Evolutionary conservation across 2,113 vertebrate genomes (phyloP).

Genomic region (Calyptommatus sinebrachiatus): DNA sequence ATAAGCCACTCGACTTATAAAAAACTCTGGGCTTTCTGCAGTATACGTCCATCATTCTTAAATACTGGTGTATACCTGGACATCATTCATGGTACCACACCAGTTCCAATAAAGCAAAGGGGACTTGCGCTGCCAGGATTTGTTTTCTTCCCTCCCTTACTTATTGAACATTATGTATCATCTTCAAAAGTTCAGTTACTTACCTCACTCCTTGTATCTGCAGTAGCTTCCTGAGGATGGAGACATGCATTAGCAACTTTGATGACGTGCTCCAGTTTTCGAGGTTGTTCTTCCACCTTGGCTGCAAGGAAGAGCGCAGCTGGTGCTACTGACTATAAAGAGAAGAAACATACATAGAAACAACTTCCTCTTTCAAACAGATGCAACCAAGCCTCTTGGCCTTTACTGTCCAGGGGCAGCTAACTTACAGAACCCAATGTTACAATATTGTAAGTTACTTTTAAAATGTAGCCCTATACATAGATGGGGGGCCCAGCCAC

Average conservation of each 20-base stretch:
- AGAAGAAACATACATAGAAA: not conserved
- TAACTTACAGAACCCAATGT: not conserved
- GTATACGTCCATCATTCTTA: fast-evolving
- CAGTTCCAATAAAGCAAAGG: not conserved
- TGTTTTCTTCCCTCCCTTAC: not conserved
- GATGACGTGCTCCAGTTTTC: conserved; percentile 94
- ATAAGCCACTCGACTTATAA: conserved; percentile 17
- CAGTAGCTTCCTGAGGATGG: conserved; percentile 86
- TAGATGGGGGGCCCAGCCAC: too few species aligned
- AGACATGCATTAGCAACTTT: conserved; percentile 93
- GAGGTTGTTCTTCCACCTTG: conserved; percentile 96
- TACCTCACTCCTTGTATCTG: conserved; percentile 92
- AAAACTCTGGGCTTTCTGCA: conserved; percentile 14
- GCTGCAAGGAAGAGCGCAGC: conserved; percentile 93
- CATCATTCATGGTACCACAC: not conserved
- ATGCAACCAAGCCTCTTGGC: not conserved
- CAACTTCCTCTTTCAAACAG: not conserved
- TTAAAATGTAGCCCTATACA: too few species aligned
- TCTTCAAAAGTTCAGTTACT: conserved; percentile 16
- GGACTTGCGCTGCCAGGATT: conserved; percentile 18
- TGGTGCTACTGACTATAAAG: conserved; percentile 82
- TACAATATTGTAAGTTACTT: too few species aligned
- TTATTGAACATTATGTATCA: not conserved
- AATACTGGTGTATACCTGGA: conserved; percentile 6
- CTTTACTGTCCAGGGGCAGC: not conserved